phyloP scores from a whole-genome alignment of 2,113 vertebrate genomes.

The Platanista minor region DNA sequence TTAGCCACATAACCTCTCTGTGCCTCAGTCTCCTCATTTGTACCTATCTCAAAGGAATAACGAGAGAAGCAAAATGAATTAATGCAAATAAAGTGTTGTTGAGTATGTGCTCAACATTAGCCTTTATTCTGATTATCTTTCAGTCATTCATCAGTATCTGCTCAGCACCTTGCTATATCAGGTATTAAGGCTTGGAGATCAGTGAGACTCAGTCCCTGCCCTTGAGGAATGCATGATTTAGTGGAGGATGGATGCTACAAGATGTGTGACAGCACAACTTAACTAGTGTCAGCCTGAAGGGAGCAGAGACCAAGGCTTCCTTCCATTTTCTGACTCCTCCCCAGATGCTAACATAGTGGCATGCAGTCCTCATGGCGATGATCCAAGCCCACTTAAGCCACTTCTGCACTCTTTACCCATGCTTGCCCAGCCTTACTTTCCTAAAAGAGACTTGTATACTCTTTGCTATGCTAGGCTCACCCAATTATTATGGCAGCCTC shows the following conservation, averaged over 20 bases:
- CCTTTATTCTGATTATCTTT: neutral
- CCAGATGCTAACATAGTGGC: neutral
- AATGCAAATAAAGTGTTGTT: neutral
- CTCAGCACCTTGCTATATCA: neutral
- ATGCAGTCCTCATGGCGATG: neutral
- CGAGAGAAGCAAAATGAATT: constrained; percentile 13
- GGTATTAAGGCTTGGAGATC: neutral
- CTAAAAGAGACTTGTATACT: neutral
- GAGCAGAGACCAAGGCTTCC: neutral
- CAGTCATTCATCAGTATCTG: neutral
- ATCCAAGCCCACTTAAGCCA: neutral
- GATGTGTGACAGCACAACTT: neutral
- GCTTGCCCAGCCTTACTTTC: neutral
- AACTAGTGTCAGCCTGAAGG: neutral
- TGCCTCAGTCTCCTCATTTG: neutral
- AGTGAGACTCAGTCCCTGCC: neutral
- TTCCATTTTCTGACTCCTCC: neutral
- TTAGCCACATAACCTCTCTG: neutral
- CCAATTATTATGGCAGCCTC: neutral
- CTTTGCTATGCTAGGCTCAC: neutral
- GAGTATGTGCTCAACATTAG: neutral
- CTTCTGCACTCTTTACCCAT: neutral
- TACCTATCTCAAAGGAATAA: neutral
- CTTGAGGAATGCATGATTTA: neutral
- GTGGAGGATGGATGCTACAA: neutral